These are phyloP conservation scores for Redunca redunca DNA, from an alignment of 2,113 vertebrate genomes.

Conservation along the genomic window DNA sequence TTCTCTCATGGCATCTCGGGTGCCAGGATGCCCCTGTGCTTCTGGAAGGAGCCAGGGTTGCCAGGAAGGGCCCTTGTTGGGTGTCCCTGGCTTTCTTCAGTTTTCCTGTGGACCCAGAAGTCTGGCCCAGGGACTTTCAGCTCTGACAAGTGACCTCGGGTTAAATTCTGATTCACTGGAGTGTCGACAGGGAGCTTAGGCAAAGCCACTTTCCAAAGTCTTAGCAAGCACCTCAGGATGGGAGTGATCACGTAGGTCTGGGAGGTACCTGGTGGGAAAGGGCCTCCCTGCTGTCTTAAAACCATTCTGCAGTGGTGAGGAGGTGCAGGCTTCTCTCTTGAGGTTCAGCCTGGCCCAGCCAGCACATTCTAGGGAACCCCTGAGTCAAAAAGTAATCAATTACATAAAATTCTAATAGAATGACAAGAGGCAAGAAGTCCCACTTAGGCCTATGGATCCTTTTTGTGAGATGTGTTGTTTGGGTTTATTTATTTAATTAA, in stretches of 20 bases:
- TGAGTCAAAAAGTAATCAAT: slow-evolving; percentile 72
- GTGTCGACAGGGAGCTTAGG: background rate
- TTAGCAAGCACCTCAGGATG: background rate
- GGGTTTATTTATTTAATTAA: background rate
- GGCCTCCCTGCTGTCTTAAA: slow-evolving; percentile 68
- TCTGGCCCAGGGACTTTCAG: background rate
- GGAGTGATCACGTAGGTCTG: background rate
- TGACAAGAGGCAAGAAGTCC: slow-evolving; percentile 54
- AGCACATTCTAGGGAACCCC: slow-evolving; percentile 67
- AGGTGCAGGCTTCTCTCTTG: slow-evolving; percentile 56
- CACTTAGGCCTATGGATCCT: slow-evolving; percentile 25
- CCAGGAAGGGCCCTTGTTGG: accelerated
- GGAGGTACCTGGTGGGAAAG: slow-evolving; percentile 63
- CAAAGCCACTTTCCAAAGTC: background rate
- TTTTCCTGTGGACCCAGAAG: background rate
- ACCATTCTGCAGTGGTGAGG: slow-evolving; percentile 61
- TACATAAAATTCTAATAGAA: slow-evolving; percentile 65
- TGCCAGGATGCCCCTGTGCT: background rate
- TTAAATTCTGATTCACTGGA: background rate
- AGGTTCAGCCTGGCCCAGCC: slow-evolving; percentile 66
- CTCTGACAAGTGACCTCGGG: background rate
- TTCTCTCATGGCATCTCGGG: slow-evolving; percentile 51
- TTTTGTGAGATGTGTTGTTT: background rate
- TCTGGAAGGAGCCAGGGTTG: background rate
- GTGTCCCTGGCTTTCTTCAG: background rate